Evolutionary conservation across 2,797 vertebrate species (phyloP).

Genomic region (Urocyon cinereoargenteus): DNA sequence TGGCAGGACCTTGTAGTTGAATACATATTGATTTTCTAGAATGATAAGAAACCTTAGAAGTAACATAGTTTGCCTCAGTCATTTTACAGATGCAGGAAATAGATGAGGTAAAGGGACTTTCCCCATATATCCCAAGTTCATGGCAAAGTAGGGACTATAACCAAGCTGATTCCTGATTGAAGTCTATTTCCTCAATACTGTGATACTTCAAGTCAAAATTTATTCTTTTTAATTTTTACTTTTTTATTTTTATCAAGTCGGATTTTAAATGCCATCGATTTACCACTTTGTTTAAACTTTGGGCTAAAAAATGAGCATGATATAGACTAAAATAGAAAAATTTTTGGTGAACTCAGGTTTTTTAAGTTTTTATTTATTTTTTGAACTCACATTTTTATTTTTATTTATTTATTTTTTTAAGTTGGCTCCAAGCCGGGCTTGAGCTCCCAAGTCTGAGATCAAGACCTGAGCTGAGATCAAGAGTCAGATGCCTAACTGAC

Average conservation of each 20-base stretch:
- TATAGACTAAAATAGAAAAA: neutral
- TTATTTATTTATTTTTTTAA: neutral
- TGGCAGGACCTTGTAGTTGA: neutral
- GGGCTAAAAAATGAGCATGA: neutral
- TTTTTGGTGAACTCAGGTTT: neutral
- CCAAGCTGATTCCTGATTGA: neutral
- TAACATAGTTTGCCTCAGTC: neutral
- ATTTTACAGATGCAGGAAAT: neutral
- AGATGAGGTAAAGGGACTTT: neutral
- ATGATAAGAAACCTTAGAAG: neutral
- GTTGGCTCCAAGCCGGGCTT: neutral
- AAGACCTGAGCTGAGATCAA: neutral
- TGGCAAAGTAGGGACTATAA: neutral
- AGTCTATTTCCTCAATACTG: neutral
- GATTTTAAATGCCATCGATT: neutral
- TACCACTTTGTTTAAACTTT: neutral
- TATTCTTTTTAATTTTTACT: no score
- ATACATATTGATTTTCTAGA: constrained; percentile 13
- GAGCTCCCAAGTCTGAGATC: neutral
- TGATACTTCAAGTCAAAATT: neutral
- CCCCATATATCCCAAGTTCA: neutral
- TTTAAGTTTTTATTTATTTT: neutral
- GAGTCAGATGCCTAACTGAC: neutral
- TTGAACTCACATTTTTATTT: neutral
- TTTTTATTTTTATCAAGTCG: no score